Base-by-base conservation (phyloP, 2,113 vertebrate genomes). In the Corydoras sp. region DNA sequence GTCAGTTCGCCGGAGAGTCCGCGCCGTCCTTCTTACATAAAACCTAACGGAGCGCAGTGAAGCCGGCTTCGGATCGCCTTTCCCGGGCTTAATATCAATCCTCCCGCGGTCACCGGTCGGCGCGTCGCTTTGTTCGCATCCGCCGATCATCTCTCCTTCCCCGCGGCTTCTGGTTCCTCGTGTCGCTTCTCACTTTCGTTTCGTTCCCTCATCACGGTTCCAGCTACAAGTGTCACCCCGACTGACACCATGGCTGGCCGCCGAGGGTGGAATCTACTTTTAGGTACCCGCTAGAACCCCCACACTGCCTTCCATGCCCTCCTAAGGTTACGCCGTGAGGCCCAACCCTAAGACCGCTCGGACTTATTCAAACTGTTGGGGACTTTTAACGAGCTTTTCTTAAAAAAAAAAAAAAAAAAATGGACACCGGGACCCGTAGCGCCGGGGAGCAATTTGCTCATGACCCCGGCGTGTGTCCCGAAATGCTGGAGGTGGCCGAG, bases 401-500 rank as follows among this genome's bases (percentile, higher is more conserved):
- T 8, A 61, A 35, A 0, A 5, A 63, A 80, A 68, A 43, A 90
- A 8, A 61, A 35, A 0, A 5, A 63, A 80, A 68, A 43, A 90
- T 89, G 90, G 90, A 90, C 65, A 78, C 83, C 0, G 83, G 75
- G 4, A 62, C 82, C 2, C 77, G 77, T 68, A 83, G 75, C 35
- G 82, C 68, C 50, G 72, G 63, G 14, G 86, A 88, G 65, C 24
- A 66, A 4, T 83, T 85, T 56, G 61, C 81, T 71, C 89, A 87
- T 74, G 83, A 83, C 74, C 62, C 82, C 12, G 87, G 87, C 3
- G 84, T 89, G 9, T 87, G 84, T 62, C 75, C 85, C 0, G 87
- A 92, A 78, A 92, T 92, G 88, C 77, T 91, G 76, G 89, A 88
- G 82, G 89, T 92, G 65, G 94, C 92, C 0, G 90, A 92, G 62